Evolutionary conservation across 1,140 invertebrate genomes (phyloP).

Genomic region (Microplitis mediator): DNA sequence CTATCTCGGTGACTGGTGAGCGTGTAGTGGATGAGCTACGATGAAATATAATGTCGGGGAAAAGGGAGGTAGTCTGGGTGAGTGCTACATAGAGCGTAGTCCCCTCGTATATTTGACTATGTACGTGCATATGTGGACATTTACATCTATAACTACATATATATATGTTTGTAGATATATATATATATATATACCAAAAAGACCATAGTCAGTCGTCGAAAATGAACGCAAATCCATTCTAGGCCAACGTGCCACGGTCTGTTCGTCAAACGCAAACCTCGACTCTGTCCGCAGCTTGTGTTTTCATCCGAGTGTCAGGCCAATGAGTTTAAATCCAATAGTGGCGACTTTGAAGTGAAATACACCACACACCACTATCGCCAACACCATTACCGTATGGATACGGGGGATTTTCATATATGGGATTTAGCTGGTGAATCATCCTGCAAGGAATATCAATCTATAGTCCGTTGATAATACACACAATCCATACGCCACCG

Average conservation of each 20-base stretch:
- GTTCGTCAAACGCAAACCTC: conserved; percentile 16
- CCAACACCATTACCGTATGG: not conserved
- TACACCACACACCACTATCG: not conserved
- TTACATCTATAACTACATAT: not conserved
- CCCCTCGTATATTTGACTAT: not conserved
- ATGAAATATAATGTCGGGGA: not conserved
- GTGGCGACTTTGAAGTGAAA: conserved; percentile 18
- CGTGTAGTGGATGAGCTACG: not conserved
- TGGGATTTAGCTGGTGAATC: no score
- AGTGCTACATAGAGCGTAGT: not conserved
- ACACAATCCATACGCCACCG: no score
- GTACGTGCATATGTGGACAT: not conserved
- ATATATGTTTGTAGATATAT: not conserved
- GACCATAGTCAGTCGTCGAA: not conserved
- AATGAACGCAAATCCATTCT: conserved; percentile 7
- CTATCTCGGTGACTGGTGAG: not conserved
- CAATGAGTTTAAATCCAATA: conserved; percentile 17
- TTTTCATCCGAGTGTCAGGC: conserved; percentile 1
- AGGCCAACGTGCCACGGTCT: conserved; percentile 11
- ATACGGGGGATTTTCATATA: no score
- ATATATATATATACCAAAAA: not conserved
- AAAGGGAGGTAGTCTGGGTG: no score
- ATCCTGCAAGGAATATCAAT: no score
- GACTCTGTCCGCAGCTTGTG: conserved; percentile 18
- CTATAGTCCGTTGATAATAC: no score